Base-by-base conservation (phyloP, 2,888 invertebrate species). In the Lycaena phlaeas region DNA sequence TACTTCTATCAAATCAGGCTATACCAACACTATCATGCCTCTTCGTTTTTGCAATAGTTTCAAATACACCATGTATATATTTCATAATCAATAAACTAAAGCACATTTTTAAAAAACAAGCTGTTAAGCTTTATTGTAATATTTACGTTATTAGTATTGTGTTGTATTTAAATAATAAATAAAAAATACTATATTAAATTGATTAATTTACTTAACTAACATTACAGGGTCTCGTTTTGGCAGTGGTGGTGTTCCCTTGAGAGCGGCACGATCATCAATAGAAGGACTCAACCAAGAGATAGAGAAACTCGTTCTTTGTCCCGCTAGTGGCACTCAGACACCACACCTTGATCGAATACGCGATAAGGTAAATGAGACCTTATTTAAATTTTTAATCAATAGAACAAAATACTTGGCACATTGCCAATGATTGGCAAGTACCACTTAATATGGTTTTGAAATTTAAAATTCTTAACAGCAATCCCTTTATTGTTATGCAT, bases 271-370 rank as follows among this genome's bases (percentile, higher is more conserved):
- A 40, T 94, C 90, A 50, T 94, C 94, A 29, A 92, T 94, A 9
- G 95, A 95, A 73, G 94, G 94, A 14, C 87, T 94, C 12, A 95
- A 94, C 73, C 93, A 92, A 70, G 94, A 94, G 78, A 93, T 95
- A 48, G 94, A 94, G 73, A 87, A 90, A 64, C 87, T 94, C 44
- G 93, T 93, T 43, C 78, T 92, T 36, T 78, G 74, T 45, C 84
- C 86, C 4, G 86, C 85, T 12, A 77, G 81, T 45, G 84, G 84
- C 40, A 82, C 85, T 1, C 85, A 85, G 49, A 81, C 85, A 10
- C 74, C 81, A 27, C 77, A 79, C 48, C 52, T 76, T 22, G 85
- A 84, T 50, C 71, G 85, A 52, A 84, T 89, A 61, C 86, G 87
- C 61, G 89, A 89, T 61, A 89, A 89, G 85, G 90, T 88, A 61